These are phyloP conservation scores for Drosophila rubida DNA, from an alignment of 2,888 invertebrate genomes.

Conservation along the genomic window DNA sequence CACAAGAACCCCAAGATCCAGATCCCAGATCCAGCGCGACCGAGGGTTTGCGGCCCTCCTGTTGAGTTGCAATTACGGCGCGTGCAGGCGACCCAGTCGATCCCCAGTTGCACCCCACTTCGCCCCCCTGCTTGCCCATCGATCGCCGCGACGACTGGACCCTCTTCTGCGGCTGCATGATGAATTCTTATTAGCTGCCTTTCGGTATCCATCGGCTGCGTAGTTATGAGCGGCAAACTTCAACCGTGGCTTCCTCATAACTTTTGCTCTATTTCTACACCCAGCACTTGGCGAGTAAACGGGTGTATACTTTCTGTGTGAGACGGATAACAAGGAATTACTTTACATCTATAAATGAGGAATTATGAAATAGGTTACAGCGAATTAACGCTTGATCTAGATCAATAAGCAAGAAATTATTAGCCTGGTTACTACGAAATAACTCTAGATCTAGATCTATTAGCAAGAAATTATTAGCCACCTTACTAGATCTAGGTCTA, in stretches of 20 bases:
- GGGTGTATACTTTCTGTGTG: background rate
- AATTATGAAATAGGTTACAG: no score
- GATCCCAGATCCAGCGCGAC: constrained; percentile 26
- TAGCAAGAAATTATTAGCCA: no score
- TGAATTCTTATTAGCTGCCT: constrained; percentile 79
- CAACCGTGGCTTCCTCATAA: constrained; percentile 78
- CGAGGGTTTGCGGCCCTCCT: constrained; percentile 63
- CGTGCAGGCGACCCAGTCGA: constrained; percentile 73
- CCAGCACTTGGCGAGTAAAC: background rate
- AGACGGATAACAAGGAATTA: no score
- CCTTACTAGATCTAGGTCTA: no score
- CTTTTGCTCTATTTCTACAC: constrained; percentile 70
- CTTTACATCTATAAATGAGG: no score
- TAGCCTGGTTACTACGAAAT: no score
- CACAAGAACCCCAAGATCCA: background rate
- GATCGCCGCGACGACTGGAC: background rate
- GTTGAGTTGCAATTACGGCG: constrained; percentile 80
- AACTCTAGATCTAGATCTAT: no score
- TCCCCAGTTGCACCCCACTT: constrained; percentile 12
- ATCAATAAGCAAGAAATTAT: no score
- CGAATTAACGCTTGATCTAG: no score
- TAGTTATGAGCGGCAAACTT: constrained; percentile 73
- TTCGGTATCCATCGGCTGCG: constrained; percentile 43
- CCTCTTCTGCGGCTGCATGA: constrained; percentile 51
- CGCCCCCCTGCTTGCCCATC: no score